Evolutionary conservation across 2,888 invertebrate genomes (phyloP).

Genomic region (Spilosoma lubricipeda): DNA sequence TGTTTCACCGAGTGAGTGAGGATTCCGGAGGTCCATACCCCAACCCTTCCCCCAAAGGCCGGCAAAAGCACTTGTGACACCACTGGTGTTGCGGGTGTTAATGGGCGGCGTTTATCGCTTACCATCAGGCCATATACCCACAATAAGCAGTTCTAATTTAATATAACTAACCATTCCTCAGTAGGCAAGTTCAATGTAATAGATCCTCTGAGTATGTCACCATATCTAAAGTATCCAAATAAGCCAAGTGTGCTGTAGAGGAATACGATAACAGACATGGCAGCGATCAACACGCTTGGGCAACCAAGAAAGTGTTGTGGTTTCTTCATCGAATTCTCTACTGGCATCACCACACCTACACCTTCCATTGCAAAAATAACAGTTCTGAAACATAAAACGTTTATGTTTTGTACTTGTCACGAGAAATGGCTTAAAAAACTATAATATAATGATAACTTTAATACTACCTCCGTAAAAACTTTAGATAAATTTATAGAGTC

Average conservation of each 20-base stretch:
- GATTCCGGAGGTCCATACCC: no score
- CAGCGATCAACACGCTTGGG: conserved; percentile 94
- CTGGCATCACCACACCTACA: conserved; percentile 96
- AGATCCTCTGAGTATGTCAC: conserved; percentile 89
- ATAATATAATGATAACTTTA: no score
- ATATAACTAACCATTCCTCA: conserved; percentile 86
- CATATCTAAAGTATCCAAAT: conserved; percentile 95
- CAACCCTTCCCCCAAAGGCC: no score
- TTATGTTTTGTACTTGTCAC: background rate
- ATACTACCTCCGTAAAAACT: no score
- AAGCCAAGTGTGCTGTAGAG: conserved; percentile 94
- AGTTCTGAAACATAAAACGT: conserved; percentile 85
- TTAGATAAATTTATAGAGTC: no score
- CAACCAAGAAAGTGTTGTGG: conserved; percentile 92
- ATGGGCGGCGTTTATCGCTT: no score
- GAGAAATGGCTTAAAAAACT: no score
- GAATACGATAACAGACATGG: conserved; percentile 92
- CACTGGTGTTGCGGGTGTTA: no score
- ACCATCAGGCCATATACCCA: no score
- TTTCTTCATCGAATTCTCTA: conserved; percentile 96
- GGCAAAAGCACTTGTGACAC: no score
- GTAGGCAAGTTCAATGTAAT: conserved; percentile 95
- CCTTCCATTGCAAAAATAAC: conserved; percentile 99
- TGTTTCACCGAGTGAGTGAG: no score
- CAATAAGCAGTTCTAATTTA: no score